A percentile compares a stretch with the other conserved stretches of the same genome.
Conservation (phyloP, 2,113 vertebrate genomes). For the Gulo gulo region DNA sequence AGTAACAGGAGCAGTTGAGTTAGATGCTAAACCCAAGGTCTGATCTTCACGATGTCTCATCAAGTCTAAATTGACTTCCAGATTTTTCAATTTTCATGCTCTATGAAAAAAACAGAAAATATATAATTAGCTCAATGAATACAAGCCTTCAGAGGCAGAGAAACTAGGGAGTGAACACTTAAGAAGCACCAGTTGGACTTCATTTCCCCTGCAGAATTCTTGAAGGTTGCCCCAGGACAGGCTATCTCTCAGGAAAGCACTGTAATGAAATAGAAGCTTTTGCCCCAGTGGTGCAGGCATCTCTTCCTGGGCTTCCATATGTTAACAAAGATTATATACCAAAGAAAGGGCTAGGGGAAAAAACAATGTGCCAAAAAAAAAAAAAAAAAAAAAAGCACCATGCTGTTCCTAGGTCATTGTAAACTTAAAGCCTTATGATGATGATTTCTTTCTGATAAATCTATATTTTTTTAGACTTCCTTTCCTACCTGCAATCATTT, state of each 20-base stretch:
- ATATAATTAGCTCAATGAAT: not conserved
- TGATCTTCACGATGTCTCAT: not conserved
- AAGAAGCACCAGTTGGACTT: not conserved
- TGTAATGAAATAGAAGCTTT: not conserved
- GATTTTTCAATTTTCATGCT: not conserved
- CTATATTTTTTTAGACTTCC: not conserved
- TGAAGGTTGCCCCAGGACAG: not conserved
- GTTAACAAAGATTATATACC: not conserved
- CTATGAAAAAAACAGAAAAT: constrained; percentile 12
- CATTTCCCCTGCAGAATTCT: not conserved
- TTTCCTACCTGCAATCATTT: constrained; percentile 74
- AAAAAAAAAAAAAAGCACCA: not conserved
- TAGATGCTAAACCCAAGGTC: not conserved
- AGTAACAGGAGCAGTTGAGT: not conserved
- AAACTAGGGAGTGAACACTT: not conserved
- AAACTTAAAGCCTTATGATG: not conserved
- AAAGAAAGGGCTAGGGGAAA: not conserved
- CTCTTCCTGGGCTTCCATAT: not conserved
- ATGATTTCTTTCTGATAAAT: not conserved
- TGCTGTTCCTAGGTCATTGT: not conserved
- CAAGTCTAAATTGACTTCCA: not conserved
- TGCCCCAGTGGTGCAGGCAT: no score
- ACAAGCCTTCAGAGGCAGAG: not conserved
- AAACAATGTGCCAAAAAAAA: not conserved
- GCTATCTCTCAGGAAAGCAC: not conserved